These are phyloP conservation scores for Julus scandinavius DNA, from an alignment of 2,888 invertebrate genomes.

Conservation along the genomic window DNA sequence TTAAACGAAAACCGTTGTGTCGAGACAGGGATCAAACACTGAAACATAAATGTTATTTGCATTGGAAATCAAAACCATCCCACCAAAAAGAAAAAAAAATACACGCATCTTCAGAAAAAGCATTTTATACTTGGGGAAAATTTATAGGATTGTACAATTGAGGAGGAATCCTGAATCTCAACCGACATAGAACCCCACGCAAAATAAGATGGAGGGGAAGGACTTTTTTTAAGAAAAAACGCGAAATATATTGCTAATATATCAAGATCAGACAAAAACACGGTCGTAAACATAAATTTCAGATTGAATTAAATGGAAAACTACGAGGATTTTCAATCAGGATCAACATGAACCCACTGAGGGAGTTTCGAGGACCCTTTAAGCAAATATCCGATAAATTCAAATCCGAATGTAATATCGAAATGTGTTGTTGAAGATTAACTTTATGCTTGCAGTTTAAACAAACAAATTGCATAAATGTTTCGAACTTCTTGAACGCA, in stretches of 20 bases:
- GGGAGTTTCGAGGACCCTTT: background rate
- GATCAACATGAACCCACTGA: background rate
- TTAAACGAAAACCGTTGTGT: background rate
- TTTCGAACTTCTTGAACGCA: too few relatives aligned
- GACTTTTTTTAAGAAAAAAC: background rate
- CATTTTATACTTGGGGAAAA: conserved; percentile 3
- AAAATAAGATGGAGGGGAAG: background rate
- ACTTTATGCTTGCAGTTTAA: background rate
- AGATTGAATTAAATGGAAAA: conserved; percentile 17
- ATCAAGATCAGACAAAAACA: conserved; percentile 18
- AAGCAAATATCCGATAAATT: conserved; percentile 4
- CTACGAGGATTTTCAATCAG: background rate
- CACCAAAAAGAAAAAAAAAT: background rate
- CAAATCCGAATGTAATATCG: conserved; percentile 16
- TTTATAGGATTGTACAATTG: background rate
- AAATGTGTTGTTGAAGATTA: background rate
- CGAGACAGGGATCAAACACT: background rate
- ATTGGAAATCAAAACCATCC: conserved; percentile 12
- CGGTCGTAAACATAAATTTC: conserved; percentile 13
- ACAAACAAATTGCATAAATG: too few relatives aligned
- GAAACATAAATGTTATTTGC: conserved; percentile 28
- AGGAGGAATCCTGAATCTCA: background rate
- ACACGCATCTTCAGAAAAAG: background rate
- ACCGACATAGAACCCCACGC: background rate
- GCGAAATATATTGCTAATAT: conserved; percentile 5